Base-by-base conservation (phyloP, 2,888 invertebrate species). In the Hydraecia micacea region DNA sequence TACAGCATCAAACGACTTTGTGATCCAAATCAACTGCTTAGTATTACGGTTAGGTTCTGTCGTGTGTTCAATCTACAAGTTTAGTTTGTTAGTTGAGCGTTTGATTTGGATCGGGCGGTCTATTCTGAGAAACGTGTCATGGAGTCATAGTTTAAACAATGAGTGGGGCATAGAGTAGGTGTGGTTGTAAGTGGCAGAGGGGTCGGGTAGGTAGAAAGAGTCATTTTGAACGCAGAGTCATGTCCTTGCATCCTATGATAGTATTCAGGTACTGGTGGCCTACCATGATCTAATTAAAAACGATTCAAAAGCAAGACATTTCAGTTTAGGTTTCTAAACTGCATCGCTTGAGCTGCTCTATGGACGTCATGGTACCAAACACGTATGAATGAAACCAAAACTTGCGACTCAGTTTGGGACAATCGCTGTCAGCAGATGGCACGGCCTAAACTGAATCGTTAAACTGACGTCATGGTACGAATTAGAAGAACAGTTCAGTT, bases 61-160 rank as follows among this genome's bases (percentile, higher is more conserved):
- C 91, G 92, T 92, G 93, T 91, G 82, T 75, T 91, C 90, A 89
- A 94, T 95, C 92, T 94, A 93, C 95, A 95, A 95, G 94, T 95
- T 91, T 92, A 95, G 93, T 93, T 82, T 85, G 93, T 91, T 93
- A 93, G 93, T 93, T 94, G 92, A 92, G 94, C 95, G 95, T 96
- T 95, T 94, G 95, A 96, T 96, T 96, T 96, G 96, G 96, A 95
- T 95, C 95, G 96, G 86, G 89, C 91, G 92, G 91, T 94, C 94
- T 94, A 93, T 96, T 96, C 96, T 94, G 85, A 92, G 96, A 95
- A 96, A 93, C 94, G 93, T 95, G 94, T 93, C 93, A 93, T 93
- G 93, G 93, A 94, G 93, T 94, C 94, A 95, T 93, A 94, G 94
- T 92, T 95, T 93, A 94, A 93, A 95, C 95, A 95, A 95, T 95